phyloP scores from a whole-genome alignment of 2,797 vertebrate species.

The Coracias cyanogaster region DNA sequence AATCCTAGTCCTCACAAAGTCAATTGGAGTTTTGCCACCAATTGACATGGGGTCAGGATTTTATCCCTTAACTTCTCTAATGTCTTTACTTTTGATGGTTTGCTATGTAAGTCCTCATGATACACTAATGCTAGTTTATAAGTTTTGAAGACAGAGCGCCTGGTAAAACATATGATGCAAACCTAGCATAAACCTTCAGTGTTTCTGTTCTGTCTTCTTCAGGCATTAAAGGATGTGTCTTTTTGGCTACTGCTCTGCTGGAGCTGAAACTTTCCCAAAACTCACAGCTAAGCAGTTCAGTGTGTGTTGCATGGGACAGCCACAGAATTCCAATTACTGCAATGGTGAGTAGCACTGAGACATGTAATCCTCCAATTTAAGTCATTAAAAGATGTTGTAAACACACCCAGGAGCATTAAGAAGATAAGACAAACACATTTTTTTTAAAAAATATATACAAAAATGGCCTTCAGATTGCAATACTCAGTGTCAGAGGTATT shows the following conservation, averaged over 20 bases:
- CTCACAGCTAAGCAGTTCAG: conserved; percentile 58
- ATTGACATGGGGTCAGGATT: conserved; percentile 1
- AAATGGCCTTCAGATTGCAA: background rate
- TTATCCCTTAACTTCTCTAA: background rate
- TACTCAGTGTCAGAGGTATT: background rate
- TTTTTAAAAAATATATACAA: background rate
- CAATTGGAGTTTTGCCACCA: conserved; percentile 18
- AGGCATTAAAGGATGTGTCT: conserved; percentile 52
- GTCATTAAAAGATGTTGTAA: conserved; percentile 39
- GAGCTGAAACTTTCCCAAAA: conserved; percentile 61
- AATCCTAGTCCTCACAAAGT: conserved; percentile 3
- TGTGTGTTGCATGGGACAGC: conserved; percentile 51
- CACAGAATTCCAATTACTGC: conserved; percentile 66
- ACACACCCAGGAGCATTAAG: background rate
- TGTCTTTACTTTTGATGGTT: background rate
- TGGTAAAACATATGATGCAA: background rate
- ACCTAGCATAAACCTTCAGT: background rate
- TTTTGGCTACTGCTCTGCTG: conserved; percentile 50
- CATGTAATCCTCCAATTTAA: conserved; percentile 57
- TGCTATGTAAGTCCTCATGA: background rate
- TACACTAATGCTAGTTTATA: background rate
- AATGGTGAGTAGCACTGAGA: conserved; percentile 36
- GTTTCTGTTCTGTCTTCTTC: conserved; percentile 58
- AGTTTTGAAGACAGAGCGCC: background rate
- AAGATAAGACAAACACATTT: background rate